These are phyloP conservation scores for Gymnogyps californianus DNA, from an alignment of 2,113 vertebrate species.

Conservation along the genomic window DNA sequence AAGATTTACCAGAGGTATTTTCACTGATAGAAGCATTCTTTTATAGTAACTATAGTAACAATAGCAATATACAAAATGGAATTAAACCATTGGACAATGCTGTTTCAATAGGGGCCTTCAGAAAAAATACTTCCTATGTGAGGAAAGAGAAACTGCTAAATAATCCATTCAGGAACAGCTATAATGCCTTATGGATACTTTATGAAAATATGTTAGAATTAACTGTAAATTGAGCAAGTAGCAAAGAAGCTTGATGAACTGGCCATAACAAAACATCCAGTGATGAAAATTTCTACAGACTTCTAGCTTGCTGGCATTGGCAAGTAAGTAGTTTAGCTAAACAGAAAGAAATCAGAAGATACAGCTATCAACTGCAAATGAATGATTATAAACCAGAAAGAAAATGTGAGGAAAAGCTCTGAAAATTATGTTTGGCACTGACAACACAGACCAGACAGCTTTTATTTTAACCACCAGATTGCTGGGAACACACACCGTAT, in stretches of 20 bases:
- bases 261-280: background rate
- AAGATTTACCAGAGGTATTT: background rate
- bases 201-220: background rate
- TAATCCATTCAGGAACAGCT: background rate
- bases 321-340: background rate
- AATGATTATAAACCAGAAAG: background rate
- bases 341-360: background rate
- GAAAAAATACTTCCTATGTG: background rate
- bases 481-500: background rate
- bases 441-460: constrained; percentile 3
- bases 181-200: background rate
- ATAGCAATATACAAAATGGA: background rate
- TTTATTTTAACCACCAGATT: constrained; percentile 15
- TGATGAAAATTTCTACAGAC: background rate
- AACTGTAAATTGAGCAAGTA: background rate
- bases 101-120: background rate
- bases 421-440: background rate
- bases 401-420: background rate
- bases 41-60: background rate
- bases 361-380: background rate
- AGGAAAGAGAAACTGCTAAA: background rate
- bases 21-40: background rate
- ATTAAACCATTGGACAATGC: background rate
- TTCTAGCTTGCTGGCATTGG: background rate
- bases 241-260: background rate